phyloP scores from a whole-genome alignment of 2,113 vertebrate genomes.

The Tetrao urogallus region DNA sequence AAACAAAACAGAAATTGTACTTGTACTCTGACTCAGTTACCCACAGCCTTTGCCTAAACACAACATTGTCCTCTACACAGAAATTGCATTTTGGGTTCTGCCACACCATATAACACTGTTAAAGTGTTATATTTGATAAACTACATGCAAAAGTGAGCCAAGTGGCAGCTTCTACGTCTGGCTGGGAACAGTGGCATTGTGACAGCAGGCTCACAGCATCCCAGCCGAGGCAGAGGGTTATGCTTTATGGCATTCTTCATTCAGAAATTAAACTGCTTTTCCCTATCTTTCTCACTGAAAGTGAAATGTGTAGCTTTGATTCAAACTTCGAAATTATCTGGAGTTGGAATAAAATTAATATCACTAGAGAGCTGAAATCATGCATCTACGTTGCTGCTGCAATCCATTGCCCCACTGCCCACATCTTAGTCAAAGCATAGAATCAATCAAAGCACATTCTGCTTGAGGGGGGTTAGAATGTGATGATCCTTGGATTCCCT shows the following conservation, averaged over 20 bases:
- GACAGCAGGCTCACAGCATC: background rate
- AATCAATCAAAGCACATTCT: background rate
- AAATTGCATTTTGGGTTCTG: too few species aligned
- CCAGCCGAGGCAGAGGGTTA: background rate
- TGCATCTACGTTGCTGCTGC: background rate
- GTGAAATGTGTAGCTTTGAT: background rate
- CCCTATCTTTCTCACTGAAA: background rate
- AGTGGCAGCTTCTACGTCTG: constrained; percentile 16
- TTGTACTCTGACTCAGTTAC: background rate
- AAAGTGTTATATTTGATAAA: background rate
- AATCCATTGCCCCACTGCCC: background rate
- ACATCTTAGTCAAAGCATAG: background rate
- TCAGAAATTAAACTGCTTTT: background rate
- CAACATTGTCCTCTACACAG: background rate
- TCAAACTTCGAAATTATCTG: background rate
- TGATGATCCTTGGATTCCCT: too few species aligned
- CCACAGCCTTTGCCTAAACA: background rate
- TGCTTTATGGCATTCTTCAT: background rate
- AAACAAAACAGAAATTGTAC: background rate
- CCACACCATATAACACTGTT: too few species aligned
- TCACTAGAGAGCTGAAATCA: background rate
- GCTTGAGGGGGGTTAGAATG: background rate
- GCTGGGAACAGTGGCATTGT: constrained; percentile 42
- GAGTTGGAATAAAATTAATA: background rate
- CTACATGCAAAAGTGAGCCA: background rate